Percentiles rank a stretch among this genome's conserved stretches.
Evolutionary conservation across 1,140 invertebrate genomes (phyloP).

Genomic region (Steinernema khuongi): DNA sequence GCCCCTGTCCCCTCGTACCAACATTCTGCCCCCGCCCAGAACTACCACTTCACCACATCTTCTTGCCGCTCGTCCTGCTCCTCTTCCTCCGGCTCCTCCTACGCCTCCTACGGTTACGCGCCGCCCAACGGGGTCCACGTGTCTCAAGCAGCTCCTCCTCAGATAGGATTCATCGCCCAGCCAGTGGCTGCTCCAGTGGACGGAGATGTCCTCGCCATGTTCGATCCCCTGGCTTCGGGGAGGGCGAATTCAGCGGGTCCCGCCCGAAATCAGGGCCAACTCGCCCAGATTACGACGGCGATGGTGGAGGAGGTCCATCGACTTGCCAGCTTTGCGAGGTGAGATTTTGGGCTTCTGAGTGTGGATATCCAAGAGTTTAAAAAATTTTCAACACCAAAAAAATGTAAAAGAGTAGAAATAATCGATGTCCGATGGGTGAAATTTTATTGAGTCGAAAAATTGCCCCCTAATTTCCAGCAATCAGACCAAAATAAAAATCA

Average conservation of each 20-base stretch:
- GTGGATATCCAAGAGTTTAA: too few species aligned
- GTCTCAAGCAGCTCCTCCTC: not conserved
- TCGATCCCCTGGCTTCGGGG: not conserved
- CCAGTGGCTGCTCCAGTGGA: not conserved
- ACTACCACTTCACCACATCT: not conserved
- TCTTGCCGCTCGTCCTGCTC: not conserved
- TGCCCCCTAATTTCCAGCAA: too few species aligned
- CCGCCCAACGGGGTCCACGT: not conserved
- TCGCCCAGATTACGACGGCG: not conserved
- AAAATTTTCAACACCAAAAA: too few species aligned
- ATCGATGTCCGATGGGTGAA: too few species aligned
- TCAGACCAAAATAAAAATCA: too few species aligned
- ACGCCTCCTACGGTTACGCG: not conserved
- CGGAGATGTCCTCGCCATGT: not conserved
- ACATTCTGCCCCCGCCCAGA: not conserved
- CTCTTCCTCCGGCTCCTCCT: not conserved
- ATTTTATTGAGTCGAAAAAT: too few species aligned
- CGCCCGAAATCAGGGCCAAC: not conserved
- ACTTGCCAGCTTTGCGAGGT: slow-evolving; percentile 22
- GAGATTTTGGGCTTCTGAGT: not conserved
- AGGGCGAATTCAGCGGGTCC: not conserved
- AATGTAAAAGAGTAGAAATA: too few species aligned
- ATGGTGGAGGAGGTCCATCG: not conserved
- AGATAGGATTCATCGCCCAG: not conserved
- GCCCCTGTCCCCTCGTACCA: not conserved